These are phyloP conservation scores for Andricus curvator DNA, from an alignment of 2,888 invertebrate species.

Conservation along the genomic window DNA sequence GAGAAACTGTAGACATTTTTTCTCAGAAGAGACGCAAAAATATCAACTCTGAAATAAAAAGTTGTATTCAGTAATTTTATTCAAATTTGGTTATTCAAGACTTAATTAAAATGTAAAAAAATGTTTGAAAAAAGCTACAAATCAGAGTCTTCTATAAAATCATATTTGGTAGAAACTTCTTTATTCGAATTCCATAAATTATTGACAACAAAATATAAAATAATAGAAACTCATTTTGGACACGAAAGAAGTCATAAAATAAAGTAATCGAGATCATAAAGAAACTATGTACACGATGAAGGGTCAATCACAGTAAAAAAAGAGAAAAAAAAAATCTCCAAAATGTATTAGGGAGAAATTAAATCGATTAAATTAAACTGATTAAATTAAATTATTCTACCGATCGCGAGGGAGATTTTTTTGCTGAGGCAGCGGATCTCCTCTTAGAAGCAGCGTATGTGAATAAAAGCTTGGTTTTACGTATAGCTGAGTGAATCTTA, in stretches of 20 bases:
- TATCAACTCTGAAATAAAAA: slow-evolving; percentile 40
- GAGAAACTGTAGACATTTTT: slow-evolving; percentile 39
- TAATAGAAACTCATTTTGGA: slow-evolving; percentile 22
- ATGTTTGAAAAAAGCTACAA: background rate
- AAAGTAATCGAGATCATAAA: background rate
- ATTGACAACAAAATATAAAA: slow-evolving; percentile 12
- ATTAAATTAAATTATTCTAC: background rate
- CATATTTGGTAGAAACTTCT: slow-evolving; percentile 43
- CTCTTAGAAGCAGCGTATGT: slow-evolving; percentile 46
- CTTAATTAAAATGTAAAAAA: background rate
- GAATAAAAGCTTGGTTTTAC: slow-evolving; percentile 53
- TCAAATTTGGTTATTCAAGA: background rate
- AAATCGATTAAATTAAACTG: background rate
- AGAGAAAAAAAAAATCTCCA: slow-evolving; percentile 27
- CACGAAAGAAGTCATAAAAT: slow-evolving; percentile 1
- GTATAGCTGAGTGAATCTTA: slow-evolving; percentile 67
- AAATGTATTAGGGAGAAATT: background rate
- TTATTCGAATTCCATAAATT: slow-evolving; percentile 31
- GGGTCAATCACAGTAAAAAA: slow-evolving; percentile 38
- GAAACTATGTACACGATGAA: slow-evolving; percentile 15
- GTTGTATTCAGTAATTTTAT: background rate
- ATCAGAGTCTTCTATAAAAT: slow-evolving; percentile 41
- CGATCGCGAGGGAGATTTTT: background rate
- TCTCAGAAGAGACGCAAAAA: slow-evolving; percentile 35
- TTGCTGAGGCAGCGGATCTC: background rate